Base-by-base conservation (phyloP, 1,140 invertebrate genomes). In the Achatina immaculata region DNA sequence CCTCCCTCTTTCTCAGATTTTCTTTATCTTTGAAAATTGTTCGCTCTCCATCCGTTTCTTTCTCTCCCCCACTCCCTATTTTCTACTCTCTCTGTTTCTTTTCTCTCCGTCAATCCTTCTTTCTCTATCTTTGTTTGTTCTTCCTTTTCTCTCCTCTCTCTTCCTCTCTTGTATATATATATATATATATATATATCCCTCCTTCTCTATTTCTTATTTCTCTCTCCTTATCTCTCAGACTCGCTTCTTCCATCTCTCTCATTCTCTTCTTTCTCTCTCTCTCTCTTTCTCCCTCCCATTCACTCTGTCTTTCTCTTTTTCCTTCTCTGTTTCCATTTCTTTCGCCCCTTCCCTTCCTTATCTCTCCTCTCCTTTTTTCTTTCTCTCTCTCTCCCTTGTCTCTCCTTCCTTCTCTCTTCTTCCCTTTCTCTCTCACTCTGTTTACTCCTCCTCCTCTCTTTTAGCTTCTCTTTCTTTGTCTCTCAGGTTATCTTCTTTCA, bases 241-340 rank as follows among this genome's bases (percentile, higher is more conserved):
- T 66, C 48, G 58, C 55, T 77, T 51, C 58, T 34, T 58, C 55
- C 36, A 43, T 77, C 55, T 58, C 55, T 62, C 55, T 77, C 48
- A 4, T 51, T 77, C 55, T 77, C 75, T 77, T n/a, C 75, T 77
- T 34, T 58, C 55, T 62, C 55, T 77, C 48, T 66, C 75, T 77
- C 55, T 77, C 75, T 77, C 48, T 58, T 51, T 77, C 75, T 77
- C 58, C 40, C 75, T 77, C 75, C 58, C 75, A 58, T 1, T 77
- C 75, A 58, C 75, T 62, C 75, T 77, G 45, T 77, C 75, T 77
- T 48, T 77, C 75, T 77, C 75, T 77, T 48, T 77, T 48, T 77
- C 75, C 19, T 19, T 48, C 45, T 48, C 45, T 48, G 7, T 48
- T 19, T 48, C 45, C 19, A 7, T 48, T 19, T 77, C 75, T 77